phyloP scores from a whole-genome alignment of 1,140 invertebrate genomes.

The Prorops nasuta region DNA sequence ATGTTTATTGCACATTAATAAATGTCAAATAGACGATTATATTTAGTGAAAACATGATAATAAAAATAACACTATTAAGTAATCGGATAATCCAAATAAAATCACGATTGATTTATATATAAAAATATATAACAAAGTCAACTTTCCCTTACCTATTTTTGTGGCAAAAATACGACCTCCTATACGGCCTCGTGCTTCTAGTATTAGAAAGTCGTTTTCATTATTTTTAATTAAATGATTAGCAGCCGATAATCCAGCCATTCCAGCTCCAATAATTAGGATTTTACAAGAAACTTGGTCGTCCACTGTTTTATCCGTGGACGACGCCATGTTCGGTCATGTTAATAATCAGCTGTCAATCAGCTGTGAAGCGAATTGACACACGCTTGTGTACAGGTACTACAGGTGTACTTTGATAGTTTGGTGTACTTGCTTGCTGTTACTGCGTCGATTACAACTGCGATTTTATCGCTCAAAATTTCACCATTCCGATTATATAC shows the following conservation, averaged over 20 bases:
- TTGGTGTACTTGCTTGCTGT: no score
- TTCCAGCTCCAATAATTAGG: slow-evolving; percentile 82
- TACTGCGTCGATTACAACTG: no score
- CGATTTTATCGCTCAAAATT: no score
- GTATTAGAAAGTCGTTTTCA: slow-evolving; percentile 73
- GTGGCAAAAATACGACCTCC: slow-evolving; percentile 79
- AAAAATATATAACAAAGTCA: slow-evolving; percentile 33
- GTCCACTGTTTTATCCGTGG: slow-evolving; percentile 42
- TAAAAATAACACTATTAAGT: background rate
- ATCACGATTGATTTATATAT: slow-evolving; percentile 18
- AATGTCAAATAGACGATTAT: no score
- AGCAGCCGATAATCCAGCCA: slow-evolving; percentile 82
- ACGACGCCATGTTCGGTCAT: slow-evolving; percentile 50
- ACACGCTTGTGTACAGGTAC: no score
- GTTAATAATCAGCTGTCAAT: slow-evolving; percentile 3
- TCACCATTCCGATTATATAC: no score
- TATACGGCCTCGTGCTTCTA: slow-evolving; percentile 76
- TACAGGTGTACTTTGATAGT: no score
- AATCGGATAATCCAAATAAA: no score
- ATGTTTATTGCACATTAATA: background rate
- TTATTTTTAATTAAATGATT: slow-evolving; percentile 81
- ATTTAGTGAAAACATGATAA: background rate
- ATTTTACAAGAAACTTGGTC: slow-evolving; percentile 62
- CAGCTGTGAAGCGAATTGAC: no score
- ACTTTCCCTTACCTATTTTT: slow-evolving; percentile 65